Conservation (phyloP, 2,797 vertebrate species). For the Pantherophis vulpinus region DNA sequence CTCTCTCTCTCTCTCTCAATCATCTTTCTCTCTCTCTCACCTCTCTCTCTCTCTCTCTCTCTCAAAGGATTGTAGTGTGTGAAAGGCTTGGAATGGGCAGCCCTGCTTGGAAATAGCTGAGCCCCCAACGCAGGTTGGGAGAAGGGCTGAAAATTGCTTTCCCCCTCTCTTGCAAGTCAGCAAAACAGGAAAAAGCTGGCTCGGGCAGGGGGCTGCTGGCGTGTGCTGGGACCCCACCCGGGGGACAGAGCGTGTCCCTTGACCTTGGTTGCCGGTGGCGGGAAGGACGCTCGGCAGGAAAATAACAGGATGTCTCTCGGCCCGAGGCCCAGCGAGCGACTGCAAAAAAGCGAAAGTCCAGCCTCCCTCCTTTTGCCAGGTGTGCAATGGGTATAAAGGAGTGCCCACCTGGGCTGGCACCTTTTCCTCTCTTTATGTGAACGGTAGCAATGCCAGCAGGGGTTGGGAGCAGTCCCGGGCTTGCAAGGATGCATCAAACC, state of each 20-base stretch:
- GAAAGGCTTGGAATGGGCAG: not conserved
- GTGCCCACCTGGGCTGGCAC: not conserved
- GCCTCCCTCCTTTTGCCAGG: accelerated
- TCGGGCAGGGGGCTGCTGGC: not conserved
- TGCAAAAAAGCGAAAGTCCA: not conserved
- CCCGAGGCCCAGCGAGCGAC: not conserved
- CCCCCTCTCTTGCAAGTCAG: not conserved
- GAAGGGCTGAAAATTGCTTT: not conserved
- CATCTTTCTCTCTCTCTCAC: no score
- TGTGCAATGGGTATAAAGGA: not conserved
- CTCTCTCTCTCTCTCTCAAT: no score
- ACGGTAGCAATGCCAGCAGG: not conserved
- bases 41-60: no score
- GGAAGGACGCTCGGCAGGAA: slow-evolving; percentile 9
- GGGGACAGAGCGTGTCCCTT: slow-evolving; percentile 2
- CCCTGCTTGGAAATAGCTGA: not conserved
- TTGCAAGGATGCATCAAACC: not conserved
- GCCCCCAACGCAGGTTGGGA: not conserved
- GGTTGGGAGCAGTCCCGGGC: not conserved
- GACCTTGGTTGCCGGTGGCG: slow-evolving; percentile 2
- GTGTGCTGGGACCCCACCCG: not conserved
- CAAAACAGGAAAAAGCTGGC: slow-evolving; percentile 25
- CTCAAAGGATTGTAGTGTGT: no score
- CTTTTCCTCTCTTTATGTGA: no score
- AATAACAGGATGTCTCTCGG: slow-evolving; percentile 40